phyloP scores from a whole-genome alignment of 2,113 vertebrate genomes.

The Holacanthus passer region DNA sequence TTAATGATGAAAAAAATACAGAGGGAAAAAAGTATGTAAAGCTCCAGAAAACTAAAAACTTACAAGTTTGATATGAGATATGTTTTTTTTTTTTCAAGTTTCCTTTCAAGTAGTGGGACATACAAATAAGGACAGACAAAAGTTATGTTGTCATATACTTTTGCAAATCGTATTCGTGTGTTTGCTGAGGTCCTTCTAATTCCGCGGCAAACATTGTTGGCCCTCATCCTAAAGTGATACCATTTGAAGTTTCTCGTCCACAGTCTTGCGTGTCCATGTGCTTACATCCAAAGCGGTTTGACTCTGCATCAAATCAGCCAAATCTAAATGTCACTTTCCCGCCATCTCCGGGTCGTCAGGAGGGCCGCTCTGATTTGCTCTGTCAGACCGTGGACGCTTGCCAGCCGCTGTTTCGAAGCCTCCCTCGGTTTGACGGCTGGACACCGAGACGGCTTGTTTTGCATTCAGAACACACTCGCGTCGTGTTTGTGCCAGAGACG shows the following conservation, averaged over 20 bases:
- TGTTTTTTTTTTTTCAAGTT: too few species aligned
- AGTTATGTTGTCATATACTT: not conserved
- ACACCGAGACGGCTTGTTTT: slow-evolving; percentile 47
- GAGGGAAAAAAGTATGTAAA: too few species aligned
- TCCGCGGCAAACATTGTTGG: not conserved
- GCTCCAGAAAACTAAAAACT: too few species aligned
- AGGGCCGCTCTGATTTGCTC: slow-evolving; percentile 52
- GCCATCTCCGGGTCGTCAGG: slow-evolving; percentile 45
- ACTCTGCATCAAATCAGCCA: slow-evolving; percentile 39
- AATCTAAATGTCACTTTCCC: slow-evolving; percentile 59
- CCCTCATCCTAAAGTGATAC: slow-evolving; percentile 3
- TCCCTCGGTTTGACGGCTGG: slow-evolving; percentile 40
- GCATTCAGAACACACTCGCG: slow-evolving; percentile 63
- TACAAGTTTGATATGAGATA: too few species aligned
- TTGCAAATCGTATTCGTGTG: not conserved
- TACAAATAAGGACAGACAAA: not conserved
- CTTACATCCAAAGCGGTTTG: slow-evolving; percentile 34
- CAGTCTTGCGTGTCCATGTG: not conserved
- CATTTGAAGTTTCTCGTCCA: slow-evolving; percentile 23
- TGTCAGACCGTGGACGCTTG: slow-evolving; percentile 46
- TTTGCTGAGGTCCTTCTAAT: not conserved
- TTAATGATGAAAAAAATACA: not conserved
- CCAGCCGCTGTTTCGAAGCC: slow-evolving; percentile 44
- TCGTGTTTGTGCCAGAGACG: slow-evolving; percentile 60
- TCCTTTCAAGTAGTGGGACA: not conserved